Base-by-base conservation (phyloP, 2,113 vertebrate species). In the Oreocharis arfaki region DNA sequence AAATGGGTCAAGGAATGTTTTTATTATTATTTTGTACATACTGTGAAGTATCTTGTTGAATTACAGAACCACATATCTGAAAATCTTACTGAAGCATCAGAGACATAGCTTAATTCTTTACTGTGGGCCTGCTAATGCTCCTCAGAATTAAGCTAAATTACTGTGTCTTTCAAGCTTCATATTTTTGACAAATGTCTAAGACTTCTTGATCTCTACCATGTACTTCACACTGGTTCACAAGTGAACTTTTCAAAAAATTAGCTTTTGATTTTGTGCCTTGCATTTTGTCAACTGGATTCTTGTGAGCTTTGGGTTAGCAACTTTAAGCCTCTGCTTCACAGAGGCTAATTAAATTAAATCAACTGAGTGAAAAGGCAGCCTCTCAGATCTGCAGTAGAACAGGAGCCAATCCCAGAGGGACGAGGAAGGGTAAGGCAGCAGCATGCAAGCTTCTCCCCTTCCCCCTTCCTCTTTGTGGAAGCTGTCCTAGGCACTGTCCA, bases 281-380 rank as follows among this genome's bases (percentile, higher is more conserved):
- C 64, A 75, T 97, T 96, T 97, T 96, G 95, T 95, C 91, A 94
- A 88, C 84, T 67, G 60, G 80, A 95, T 92, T 70, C 91, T 95
- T 88, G 35, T 24, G 79, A 96, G 97, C 95, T 93, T 96, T 95
- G 89, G 80, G 95, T 97, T 95, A 95, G 91, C 90, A 93, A 95
- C 94, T 96, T 93, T 95, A 97, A 97, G 84, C 86, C 91, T 92
- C 86, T 93, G 94, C 92, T 94, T 96, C 93, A 90, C 78, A 94
- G 57, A 87, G 91, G 93, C 95, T 97, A 97, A 97, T 97, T 97
- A 97, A 97, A 96, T 97, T 96, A 97, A 94, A 95, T 79, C 94
- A 97, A n/a, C 88, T 88, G 90, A 95, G 78, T 96, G 91, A 94
- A 97, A 96, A 96, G 71, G 61, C 95, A 95, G 86, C 41, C 61